Evolutionary conservation across 1,140 invertebrate genomes (phyloP).

Genomic region (Pseudomyrmex concolor): DNA sequence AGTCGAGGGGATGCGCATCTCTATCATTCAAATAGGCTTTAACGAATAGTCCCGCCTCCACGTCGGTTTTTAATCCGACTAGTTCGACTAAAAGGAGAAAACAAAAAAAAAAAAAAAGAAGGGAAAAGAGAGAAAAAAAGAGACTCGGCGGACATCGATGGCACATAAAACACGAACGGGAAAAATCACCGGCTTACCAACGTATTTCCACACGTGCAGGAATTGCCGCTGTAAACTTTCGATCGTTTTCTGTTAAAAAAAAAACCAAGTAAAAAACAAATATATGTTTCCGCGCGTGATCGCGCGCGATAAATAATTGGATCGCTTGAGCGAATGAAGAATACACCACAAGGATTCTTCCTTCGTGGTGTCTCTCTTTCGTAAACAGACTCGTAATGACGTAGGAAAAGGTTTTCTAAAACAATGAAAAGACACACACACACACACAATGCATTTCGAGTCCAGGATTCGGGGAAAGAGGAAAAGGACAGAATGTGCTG

Average conservation of each 20-base stretch:
- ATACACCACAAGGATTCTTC: not conserved
- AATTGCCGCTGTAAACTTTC: not conserved
- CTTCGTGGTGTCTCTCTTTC: not conserved
- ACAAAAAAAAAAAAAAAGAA: too few species aligned
- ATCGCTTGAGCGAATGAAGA: not conserved
- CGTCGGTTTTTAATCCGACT: constrained; percentile 44
- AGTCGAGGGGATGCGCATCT: constrained; percentile 42
- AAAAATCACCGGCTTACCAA: constrained; percentile 13
- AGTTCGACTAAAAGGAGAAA: constrained; percentile 12
- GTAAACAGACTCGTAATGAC: not conserved
- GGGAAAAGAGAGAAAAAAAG: not conserved
- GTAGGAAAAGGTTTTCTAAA: not conserved
- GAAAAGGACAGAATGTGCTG: not conserved
- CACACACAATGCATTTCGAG: constrained; percentile 2
- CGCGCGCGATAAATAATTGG: constrained; percentile 12
- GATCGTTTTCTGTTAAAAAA: not conserved
- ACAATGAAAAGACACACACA: not conserved
- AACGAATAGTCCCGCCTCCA: constrained; percentile 41
- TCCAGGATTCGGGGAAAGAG: constrained; percentile 22
- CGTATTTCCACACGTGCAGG: not conserved
- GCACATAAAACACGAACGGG: constrained; percentile 12
- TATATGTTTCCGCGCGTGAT: too few species aligned
- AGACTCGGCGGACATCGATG: constrained; percentile 26
- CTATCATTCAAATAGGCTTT: constrained; percentile 58
- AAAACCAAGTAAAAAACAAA: not conserved